Evolutionary conservation across 2,797 vertebrate genomes (phyloP), one percentile per base, ranked within the genome.

Genomic region (Acanthurus leucopareius): DNA sequence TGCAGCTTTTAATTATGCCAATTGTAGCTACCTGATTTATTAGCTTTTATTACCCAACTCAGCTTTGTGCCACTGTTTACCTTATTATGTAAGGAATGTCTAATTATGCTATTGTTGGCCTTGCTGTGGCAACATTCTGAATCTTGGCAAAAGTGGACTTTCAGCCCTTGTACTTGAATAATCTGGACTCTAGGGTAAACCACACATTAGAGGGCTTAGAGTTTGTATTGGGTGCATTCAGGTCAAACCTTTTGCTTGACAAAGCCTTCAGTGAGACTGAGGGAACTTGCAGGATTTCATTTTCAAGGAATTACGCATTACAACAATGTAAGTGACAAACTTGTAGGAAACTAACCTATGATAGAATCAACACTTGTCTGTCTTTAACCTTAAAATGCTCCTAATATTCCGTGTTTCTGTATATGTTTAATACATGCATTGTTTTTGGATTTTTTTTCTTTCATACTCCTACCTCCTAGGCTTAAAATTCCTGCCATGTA

Each of bases 401-500:
- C 13, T 19, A 7, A 15, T 54, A 9, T 28, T 17, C 6, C 59
- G 47, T 64, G n/a, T 67, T 69, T 79, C 38, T 69, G 47, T 73
- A 14, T 73, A 17, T 70, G 38, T 49, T 66, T 72, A 48, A n/a
- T 20, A 20, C 15, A 40, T 63, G 54, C 32, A 63, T 76, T 77
- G 59, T 63, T 72, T 88, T 67, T 59, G 6, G 63, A 51, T 22
- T 74, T 81, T 72, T 44, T 73, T 71, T 73, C 61, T 85, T 87
- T 85, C 52, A 71, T 75, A 79, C 79, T 69, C 78, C 62, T 61
- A 63, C 59, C 53, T 80, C 62, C 76, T 60, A 35, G 81, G 88
- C 89, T 93, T 93, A 92, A 93, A 89, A 93, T 92, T 92, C 91
- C 83, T 91, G 75, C 70, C 69, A 75, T 19, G 82, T 87, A 87